Evolutionary conservation across 2,797 vertebrate genomes (phyloP), one percentile per base, ranked within the genome.

Genomic region (Poecilia wingei): DNA sequence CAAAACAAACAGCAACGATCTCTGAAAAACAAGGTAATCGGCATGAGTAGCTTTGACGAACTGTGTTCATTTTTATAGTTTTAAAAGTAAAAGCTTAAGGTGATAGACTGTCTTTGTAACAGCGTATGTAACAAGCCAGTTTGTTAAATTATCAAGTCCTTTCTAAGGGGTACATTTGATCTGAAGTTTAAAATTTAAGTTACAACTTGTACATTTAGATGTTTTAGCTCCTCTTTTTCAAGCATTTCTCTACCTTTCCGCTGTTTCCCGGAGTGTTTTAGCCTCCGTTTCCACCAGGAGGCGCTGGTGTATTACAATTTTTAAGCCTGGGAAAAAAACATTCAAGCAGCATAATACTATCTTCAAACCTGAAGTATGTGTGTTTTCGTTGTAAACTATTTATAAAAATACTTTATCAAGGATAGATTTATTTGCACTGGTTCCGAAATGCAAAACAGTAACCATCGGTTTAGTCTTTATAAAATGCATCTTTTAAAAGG

Each of bases 241-340:
- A 12, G 0, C 8, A 28, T 14, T 46, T 0, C 18, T 75, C 20
- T 18, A 43, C 8, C 3, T 7, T 41, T 12, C 51, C 3, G n/a
- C 71, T 51, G 9, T 3, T 7, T 10, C 20, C 18, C 28, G 8
- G 16, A 14, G 9, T 3, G 13, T 3, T 55, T 77, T 78, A 74
- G 28, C 64, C 28, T 45, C 0, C 7, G 0, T 71, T 7, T 74
- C 87, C 89, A 87, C 78, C 75, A 90, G 86, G 74, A 66, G 80
- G 61, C 66, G 78, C 33, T 57, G 71, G 25, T 61, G 74, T 39
- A 51, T 41, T 73, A 79, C 51, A 45, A 41, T 13, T 3, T 10
- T 59, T 74, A 31, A 0, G 4, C 57, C 20, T 20, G 43, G 18
- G 31, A 33, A 7, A 28, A 8, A 9, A 55, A 41, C 18, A 51